Evolutionary conservation across 2,113 vertebrate genomes (phyloP), one percentile per base, ranked within the genome.

Genomic region (Prochilodus magdalenae): DNA sequence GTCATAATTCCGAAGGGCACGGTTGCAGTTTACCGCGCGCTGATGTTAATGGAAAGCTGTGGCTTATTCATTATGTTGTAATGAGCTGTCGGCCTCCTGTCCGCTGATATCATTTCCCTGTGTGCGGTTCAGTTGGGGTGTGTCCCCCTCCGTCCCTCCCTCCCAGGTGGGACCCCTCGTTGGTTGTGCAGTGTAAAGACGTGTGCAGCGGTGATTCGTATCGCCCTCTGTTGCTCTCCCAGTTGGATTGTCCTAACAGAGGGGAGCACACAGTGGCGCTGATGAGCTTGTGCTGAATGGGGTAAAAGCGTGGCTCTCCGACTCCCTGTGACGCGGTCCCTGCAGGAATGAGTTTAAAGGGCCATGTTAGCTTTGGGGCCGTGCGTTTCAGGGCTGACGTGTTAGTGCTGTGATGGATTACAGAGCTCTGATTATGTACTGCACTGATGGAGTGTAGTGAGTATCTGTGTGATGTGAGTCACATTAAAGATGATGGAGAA

Each of bases 1-100:
- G 15, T 77, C 73, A 22, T 78, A 73, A 81, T 66, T 77, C 67
- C 59, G 65, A 77, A 73, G 29, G 40, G 49, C 49, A 27, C 33
- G 69, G 40, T 29, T 29, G 33, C 53, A 44, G 47, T 83, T 53
- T 79, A 65, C 57, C 14, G 47, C 14, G 8, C 27, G 30, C 53
- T 79, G 71, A 85, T 79, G 75, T 65, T 33, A 82, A 71, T 79
- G 80, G 55, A 30, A 79, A 82, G 84, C 65, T 75, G 70, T 70
- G 72, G 84, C 30, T 69, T 82, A 71, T 85, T 85, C 69, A 60
- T 85, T 75, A 40, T 49, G 63, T 57, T 73, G 65, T 85, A 83
- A 82, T 65, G 77, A 76, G 73, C 84, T 73, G 72, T 77, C 73
- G 60, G 53, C 77, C 78, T 67, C 44, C 66, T 49, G 73, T 40